These are phyloP conservation scores for Pseudomyrmex pallidus DNA, from an alignment of 1,140 invertebrate species.

Conservation along the genomic window DNA sequence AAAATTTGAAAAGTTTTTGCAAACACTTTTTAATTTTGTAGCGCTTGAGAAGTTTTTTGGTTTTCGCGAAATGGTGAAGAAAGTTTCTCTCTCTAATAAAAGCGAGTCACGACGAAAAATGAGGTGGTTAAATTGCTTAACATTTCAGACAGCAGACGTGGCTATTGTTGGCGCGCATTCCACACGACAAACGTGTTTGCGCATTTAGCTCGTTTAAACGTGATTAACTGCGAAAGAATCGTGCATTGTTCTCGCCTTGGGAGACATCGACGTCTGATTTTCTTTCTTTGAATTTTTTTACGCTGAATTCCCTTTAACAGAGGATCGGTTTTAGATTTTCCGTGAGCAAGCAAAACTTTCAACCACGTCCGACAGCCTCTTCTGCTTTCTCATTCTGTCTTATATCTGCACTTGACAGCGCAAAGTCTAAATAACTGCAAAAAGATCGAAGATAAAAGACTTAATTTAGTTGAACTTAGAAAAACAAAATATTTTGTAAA, in stretches of 20 bases:
- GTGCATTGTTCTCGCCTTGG: neutral
- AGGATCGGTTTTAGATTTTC: neutral
- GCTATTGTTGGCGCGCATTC: slow-evolving; percentile 17
- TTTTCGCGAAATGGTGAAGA: neutral
- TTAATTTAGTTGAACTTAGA: too few species aligned
- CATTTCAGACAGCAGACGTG: slow-evolving; percentile 3
- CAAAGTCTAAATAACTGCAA: neutral
- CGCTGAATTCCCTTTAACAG: neutral
- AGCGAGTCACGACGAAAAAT: slow-evolving; percentile 11
- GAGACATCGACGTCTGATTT: neutral
- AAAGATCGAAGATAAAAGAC: neutral
- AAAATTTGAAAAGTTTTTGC: neutral
- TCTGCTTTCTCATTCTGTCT: neutral
- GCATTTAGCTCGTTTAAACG: slow-evolving; percentile 21
- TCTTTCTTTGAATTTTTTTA: neutral
- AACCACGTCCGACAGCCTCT: neutral
- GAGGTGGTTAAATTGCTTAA: slow-evolving; percentile 16
- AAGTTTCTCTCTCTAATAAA: neutral
- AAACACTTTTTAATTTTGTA: neutral
- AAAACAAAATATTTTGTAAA: neutral
- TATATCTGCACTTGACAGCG: neutral
- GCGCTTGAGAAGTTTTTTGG: neutral
- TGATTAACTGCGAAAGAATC: slow-evolving; percentile 40
- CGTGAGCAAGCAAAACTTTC: neutral
- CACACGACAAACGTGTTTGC: slow-evolving; percentile 12